Evolutionary conservation across 2,888 invertebrate species (phyloP).

Genomic region (Melinaea menophilus): DNA sequence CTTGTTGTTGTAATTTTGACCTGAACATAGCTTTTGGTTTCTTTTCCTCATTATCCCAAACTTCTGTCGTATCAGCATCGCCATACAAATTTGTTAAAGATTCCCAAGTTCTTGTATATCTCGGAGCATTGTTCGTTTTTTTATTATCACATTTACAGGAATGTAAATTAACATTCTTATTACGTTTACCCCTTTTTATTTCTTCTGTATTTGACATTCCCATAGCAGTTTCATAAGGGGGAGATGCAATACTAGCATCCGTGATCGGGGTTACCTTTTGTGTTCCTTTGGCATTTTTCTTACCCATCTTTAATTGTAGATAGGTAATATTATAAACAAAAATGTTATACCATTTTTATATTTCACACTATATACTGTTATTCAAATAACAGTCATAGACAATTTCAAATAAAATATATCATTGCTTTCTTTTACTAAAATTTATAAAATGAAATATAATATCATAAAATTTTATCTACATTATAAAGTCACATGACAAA

Average conservation of each 20-base stretch:
- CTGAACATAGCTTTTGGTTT: conserved; percentile 8
- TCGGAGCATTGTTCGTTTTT: conserved; percentile 6
- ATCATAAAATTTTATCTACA: too few relatives aligned
- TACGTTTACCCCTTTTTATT: conserved; percentile 7
- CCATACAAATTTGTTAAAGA: conserved; percentile 31
- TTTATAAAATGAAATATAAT: too few relatives aligned
- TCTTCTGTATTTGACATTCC: conserved; percentile 11
- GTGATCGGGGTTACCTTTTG: conserved; percentile 9
- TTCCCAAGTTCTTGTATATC: conserved; percentile 24
- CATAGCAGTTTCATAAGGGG: conserved; percentile 16
- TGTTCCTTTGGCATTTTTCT: conserved; percentile 10
- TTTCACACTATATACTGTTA: too few relatives aligned
- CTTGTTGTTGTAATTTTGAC: conserved; percentile 2
- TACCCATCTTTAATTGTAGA: conserved; percentile 8
- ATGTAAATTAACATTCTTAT: conserved; percentile 10
- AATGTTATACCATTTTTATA: too few relatives aligned
- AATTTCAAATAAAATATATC: too few relatives aligned
- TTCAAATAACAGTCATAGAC: too few relatives aligned
- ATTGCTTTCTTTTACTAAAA: too few relatives aligned
- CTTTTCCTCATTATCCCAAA: conserved; percentile 20
- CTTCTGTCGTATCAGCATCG: conserved; percentile 26
- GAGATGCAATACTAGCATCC: conserved; percentile 17
- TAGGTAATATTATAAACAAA: background rate
- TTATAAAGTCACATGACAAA: too few relatives aligned
- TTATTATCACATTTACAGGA: conserved; percentile 17